Percentiles rank a stretch among this genome's conserved stretches.
These are phyloP conservation scores for Sylvilagus bachmani DNA, from an alignment of 2,113 vertebrate species.

Conservation along the genomic window DNA sequence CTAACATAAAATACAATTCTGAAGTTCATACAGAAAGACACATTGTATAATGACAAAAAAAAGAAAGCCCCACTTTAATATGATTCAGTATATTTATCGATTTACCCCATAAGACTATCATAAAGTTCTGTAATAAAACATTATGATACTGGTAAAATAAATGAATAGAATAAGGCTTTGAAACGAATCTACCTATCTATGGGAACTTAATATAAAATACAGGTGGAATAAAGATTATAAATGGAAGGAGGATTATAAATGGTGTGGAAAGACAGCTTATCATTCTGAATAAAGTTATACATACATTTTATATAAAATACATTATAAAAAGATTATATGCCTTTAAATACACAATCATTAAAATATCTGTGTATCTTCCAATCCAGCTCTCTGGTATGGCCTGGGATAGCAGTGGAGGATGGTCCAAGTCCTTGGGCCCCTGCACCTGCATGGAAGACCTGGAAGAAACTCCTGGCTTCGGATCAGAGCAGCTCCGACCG, in stretches of 20 bases:
- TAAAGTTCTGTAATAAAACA: slow-evolving; percentile 31
- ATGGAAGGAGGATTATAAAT: not conserved
- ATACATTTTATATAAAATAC: not conserved
- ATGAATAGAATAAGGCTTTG: not conserved
- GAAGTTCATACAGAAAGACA: slow-evolving; percentile 23
- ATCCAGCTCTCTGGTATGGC: no score
- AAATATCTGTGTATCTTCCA: not conserved
- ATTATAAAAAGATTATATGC: not conserved
- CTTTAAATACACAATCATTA: not conserved
- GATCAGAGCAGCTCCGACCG: no score
- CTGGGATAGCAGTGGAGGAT: no score
- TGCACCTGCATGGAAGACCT: no score
- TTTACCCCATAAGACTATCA: not conserved
- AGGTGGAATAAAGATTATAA: slow-evolving; percentile 21
- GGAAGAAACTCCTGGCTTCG: no score
- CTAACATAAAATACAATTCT: slow-evolving; percentile 7
- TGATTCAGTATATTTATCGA: not conserved
- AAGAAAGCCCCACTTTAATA: not conserved
- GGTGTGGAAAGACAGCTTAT: not conserved
- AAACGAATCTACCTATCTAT: not conserved
- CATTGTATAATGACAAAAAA: not conserved
- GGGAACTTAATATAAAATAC: not conserved
- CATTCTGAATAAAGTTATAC: slow-evolving; percentile 18
- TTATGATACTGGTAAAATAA: not conserved
- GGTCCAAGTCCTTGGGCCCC: no score